Base-by-base conservation (phyloP, 2,888 invertebrate species). In the Thumatha senex region DNA sequence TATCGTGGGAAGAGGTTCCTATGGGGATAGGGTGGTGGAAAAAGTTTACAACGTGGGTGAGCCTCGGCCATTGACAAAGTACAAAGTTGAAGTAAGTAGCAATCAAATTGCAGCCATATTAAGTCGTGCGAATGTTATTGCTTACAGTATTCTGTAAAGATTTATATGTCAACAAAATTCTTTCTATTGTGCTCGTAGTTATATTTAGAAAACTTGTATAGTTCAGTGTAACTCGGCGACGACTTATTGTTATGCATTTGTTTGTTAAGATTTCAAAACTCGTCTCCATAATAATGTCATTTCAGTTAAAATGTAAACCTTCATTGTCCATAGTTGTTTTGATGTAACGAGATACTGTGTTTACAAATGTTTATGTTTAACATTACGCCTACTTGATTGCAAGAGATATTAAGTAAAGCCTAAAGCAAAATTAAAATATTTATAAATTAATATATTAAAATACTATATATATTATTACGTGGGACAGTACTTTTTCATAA, bases 261-360 rank as follows among this genome's bases (percentile, higher is more conserved):
- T 80, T 81, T 83, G 79, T 76, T 75, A 76, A 74, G 75, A 82
- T 80, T 80, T 81, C 78, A 79, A 81, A 81, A 81, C 81, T 74
- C 61, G 65, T 73, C 80, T 71, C 68, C 65, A 74, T 76, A 10
- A 81, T 78, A 80, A 80, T 82, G 78, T 73, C 76, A 79, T 80
- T 84, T 85, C 84, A 77, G 80, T 80, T 83, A 79, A 83, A 82
- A 82, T 82, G 86, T 84, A 89, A 88, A 89, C 89, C 80, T 70
- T 77, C 87, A 86, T 89, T 89, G 89, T 89, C 87, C 84, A 73
- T 65, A 56, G 61, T 70, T 75, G 80, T 80, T 81, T 80, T 54
- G 58, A 76, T 70, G 80, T 76, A 76, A 80, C 73, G 62, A 57
- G 76, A 78, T 53, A 51, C 48, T 24, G 12, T 79, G 78, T 82